A percentile compares a stretch with the other conserved stretches of the same genome.
Conservation (phyloP, 1,140 invertebrate species). For the Andricus grossulariae region DNA sequence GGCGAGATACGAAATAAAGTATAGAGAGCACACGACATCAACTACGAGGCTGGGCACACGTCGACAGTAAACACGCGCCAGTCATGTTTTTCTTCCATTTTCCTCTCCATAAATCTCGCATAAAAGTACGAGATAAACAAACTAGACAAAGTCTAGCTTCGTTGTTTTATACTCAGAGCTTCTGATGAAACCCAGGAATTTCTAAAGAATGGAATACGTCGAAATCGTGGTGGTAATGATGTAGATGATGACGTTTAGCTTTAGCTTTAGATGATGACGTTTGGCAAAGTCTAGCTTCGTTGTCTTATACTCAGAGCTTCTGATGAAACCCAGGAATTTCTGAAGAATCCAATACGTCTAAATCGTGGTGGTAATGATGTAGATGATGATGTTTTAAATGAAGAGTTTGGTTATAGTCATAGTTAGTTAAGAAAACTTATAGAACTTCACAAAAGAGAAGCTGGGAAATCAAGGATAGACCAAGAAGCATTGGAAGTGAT, state of each 20-base stretch:
- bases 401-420: no score
- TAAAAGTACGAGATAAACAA: constrained; percentile 61
- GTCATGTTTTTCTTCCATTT: constrained; percentile 73
- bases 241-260: no score
- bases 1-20: not conserved
- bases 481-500: no score
- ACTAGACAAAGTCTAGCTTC: constrained; percentile 45
- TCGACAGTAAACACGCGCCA: constrained; percentile 71
- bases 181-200: constrained; percentile 36
- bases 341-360: no score
- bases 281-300: constrained; percentile 43
- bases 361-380: no score
- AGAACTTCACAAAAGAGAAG: no score
- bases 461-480: no score
- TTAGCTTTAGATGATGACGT: no score
- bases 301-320: constrained; percentile 44
- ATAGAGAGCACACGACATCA: not conserved
- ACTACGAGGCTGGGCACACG: constrained; percentile 48
- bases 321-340: constrained; percentile 32
- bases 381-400: no score
- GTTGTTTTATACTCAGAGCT: constrained; percentile 44
- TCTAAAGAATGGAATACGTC: no score
- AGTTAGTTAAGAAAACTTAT: no score
- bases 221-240: no score
- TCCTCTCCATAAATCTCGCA: constrained; percentile 70